Percentiles rank a stretch among this genome's conserved stretches.
phyloP scores from a whole-genome alignment of 2,888 invertebrate species.

The Terebella lapidaria region DNA sequence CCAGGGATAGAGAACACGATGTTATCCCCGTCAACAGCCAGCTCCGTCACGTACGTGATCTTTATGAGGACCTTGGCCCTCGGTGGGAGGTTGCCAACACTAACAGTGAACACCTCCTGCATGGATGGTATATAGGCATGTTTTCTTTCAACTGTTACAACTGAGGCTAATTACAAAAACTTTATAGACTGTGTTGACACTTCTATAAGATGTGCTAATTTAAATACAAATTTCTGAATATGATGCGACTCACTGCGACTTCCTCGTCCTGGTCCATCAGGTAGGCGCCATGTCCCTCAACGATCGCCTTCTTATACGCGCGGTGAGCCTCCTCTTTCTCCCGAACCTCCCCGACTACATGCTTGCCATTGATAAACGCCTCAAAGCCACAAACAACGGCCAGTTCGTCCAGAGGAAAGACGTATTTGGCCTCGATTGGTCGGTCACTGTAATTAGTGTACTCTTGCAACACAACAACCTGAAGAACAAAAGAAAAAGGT shows the following conservation, averaged over 20 bases:
- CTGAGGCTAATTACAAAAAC: too few relatives aligned
- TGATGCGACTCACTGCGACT: too few relatives aligned
- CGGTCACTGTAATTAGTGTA: slow-evolving; percentile 37
- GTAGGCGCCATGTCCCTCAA: slow-evolving; percentile 53
- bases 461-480: slow-evolving; percentile 50
- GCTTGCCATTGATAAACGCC: slow-evolving; percentile 53
- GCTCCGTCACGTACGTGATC: slow-evolving; percentile 53
- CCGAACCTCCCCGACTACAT: slow-evolving; percentile 51
- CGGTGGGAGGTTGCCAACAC: slow-evolving; percentile 53
- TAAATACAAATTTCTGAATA: too few relatives aligned
- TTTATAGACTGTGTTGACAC: too few relatives aligned
- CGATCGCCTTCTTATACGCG: slow-evolving; percentile 52
- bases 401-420: slow-evolving; percentile 52
- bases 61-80: slow-evolving; percentile 49
- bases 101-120: slow-evolving; percentile 54
- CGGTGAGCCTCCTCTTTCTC: slow-evolving; percentile 52
- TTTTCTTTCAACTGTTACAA: too few relatives aligned
- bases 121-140: too few relatives aligned
- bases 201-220: too few relatives aligned
- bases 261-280: slow-evolving; percentile 55
- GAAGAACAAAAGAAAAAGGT: not conserved
- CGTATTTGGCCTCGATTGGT: slow-evolving; percentile 52
- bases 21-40: slow-evolving; percentile 47
- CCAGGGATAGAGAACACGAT: slow-evolving; percentile 50
- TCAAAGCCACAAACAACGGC: slow-evolving; percentile 55